Conservation (phyloP, 1,140 invertebrate species). For the Homalodisca vitripennis region DNA sequence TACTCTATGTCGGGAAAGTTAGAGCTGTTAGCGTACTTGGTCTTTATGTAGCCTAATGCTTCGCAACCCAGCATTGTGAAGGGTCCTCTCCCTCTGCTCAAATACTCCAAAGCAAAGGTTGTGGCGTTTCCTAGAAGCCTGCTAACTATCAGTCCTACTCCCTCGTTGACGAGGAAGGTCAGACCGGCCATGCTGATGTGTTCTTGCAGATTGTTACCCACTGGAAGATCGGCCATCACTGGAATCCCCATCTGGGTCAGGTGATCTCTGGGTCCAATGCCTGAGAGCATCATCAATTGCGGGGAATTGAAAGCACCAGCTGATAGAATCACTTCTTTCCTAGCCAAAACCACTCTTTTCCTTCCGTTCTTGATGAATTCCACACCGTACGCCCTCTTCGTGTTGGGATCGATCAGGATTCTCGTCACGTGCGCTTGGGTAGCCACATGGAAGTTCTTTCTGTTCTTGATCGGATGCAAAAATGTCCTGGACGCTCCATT, state of each 20-base stretch:
- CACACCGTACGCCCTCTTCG: constrained; percentile 56
- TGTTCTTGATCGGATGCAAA: constrained; percentile 52
- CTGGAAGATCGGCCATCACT: constrained; percentile 54
- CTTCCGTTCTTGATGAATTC: constrained; percentile 50
- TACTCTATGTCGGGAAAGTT: constrained; percentile 64
- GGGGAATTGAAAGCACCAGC: constrained; percentile 36
- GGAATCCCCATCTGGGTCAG: constrained; percentile 47
- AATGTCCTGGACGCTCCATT: constrained; percentile 59
- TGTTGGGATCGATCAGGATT: constrained; percentile 55
- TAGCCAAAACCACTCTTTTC: constrained; percentile 21
- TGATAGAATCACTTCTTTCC: constrained; percentile 37
- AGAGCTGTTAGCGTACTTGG: constrained; percentile 51
- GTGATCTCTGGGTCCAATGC: constrained; percentile 33
- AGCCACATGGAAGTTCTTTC: constrained; percentile 56
- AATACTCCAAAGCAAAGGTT: constrained; percentile 21
- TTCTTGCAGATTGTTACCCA: constrained; percentile 64
- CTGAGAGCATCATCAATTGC: constrained; percentile 35
- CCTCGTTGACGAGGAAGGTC: constrained; percentile 65
- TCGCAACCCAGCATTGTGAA: constrained; percentile 55
- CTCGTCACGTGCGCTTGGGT: constrained; percentile 54
- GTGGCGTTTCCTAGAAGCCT: constrained; percentile 24
- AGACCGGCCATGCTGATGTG: constrained; percentile 68
- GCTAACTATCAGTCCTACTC: constrained; percentile 50
- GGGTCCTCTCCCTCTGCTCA: constrained; percentile 36
- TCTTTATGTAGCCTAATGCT: constrained; percentile 62